Conservation (phyloP, 2,113 vertebrate species). For the Malurus melanocephalus region DNA sequence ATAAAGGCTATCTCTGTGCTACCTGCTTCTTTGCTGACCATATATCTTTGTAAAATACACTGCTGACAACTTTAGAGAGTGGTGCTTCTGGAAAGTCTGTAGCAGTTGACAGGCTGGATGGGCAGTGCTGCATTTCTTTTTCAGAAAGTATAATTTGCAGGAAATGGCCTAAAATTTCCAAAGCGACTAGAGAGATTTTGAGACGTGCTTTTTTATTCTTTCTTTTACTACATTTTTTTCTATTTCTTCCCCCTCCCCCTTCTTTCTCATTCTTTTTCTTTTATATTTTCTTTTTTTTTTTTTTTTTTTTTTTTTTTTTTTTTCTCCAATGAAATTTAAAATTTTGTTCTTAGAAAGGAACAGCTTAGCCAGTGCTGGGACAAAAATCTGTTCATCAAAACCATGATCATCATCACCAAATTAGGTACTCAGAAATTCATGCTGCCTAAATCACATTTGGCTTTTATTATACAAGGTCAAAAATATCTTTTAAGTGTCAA, state of each 20-base stretch:
- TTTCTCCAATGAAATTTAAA: not conserved
- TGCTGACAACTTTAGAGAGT: constrained; percentile 60
- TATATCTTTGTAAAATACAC: constrained; percentile 21
- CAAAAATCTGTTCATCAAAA: not conserved
- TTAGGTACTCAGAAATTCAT: not conserved
- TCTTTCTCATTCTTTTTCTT: not conserved
- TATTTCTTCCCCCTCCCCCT: not conserved
- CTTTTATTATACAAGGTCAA: not conserved
- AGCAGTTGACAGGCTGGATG: not conserved
- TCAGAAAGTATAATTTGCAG: not conserved
- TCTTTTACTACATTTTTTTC: not conserved
- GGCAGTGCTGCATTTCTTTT: not conserved
- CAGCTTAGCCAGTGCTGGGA: not conserved
- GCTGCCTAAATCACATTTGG: not conserved
- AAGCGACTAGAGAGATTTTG: not conserved
- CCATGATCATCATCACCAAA: not conserved
- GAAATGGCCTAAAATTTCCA: not conserved
- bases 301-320: not conserved
- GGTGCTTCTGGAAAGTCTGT: constrained; percentile 19
- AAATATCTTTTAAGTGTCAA: not conserved
- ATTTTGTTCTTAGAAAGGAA: not conserved
- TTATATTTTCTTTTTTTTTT: not conserved
- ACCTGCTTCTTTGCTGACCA: not conserved
- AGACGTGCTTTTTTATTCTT: not conserved
- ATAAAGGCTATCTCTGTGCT: not conserved